Evolutionary conservation across 2,888 invertebrate genomes (phyloP).

Genomic region (Eremobia ochroleuca): DNA sequence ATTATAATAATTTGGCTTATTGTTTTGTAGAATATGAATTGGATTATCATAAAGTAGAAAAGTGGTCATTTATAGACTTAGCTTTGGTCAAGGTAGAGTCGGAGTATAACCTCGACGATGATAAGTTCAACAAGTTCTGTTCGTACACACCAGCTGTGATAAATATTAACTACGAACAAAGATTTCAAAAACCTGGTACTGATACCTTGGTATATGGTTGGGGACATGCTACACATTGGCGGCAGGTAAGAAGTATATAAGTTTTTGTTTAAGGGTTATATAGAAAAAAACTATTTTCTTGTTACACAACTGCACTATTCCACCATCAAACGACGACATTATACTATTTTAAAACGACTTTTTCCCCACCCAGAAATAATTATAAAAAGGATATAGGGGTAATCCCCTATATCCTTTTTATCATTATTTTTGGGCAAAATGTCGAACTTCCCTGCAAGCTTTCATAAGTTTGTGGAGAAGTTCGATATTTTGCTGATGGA

Average conservation of each 20-base stretch:
- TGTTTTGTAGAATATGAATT: slow-evolving; percentile 73
- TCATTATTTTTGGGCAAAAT: too few relatives aligned
- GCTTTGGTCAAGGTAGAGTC: slow-evolving; percentile 76
- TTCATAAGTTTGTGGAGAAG: too few relatives aligned
- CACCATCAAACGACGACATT: too few relatives aligned
- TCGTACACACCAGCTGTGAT: slow-evolving; percentile 70
- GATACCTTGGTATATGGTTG: slow-evolving; percentile 73
- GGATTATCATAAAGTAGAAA: slow-evolving; percentile 67
- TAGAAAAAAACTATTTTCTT: too few relatives aligned
- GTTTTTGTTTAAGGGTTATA: not conserved
- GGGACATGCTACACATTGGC: slow-evolving; percentile 70
- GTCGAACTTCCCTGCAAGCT: too few relatives aligned
- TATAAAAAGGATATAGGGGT: too few relatives aligned
- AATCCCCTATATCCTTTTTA: too few relatives aligned
- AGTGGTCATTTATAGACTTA: slow-evolving; percentile 79
- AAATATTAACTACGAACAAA: slow-evolving; percentile 68
- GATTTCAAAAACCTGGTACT: slow-evolving; percentile 61
- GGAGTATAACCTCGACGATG: slow-evolving; percentile 65
- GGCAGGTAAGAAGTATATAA: slow-evolving; percentile 61
- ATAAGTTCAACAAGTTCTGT: slow-evolving; percentile 45
- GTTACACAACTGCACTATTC: too few relatives aligned
- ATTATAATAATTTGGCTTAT: not conserved
- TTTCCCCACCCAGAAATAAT: too few relatives aligned
- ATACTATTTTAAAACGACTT: too few relatives aligned
- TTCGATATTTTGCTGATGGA: too few relatives aligned